Percentiles rank a stretch among this genome's conserved stretches.
phyloP scores from a whole-genome alignment of 2,888 invertebrate species.

The Leucania comma region DNA sequence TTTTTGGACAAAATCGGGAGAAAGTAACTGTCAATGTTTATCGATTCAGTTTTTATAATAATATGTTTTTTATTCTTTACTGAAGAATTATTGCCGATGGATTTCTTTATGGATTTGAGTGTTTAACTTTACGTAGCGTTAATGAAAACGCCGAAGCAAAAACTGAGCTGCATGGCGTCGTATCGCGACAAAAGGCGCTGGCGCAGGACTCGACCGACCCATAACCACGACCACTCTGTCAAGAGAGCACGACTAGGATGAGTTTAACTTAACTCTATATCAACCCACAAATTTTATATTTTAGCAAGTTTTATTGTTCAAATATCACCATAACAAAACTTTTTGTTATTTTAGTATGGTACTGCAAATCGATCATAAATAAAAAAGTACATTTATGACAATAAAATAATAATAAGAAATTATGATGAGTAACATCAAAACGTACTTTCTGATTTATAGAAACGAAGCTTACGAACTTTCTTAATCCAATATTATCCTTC shows the following conservation, averaged over 20 bases:
- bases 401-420: too few relatives aligned
- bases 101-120: conserved; percentile 3
- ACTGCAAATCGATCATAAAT: background rate
- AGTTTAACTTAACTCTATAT: conserved; percentile 19
- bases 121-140: conserved; percentile 1
- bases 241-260: too few relatives aligned
- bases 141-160: too few relatives aligned
- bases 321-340: background rate
- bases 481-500: too few relatives aligned
- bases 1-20: conserved; percentile 26
- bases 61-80: conserved; percentile 27
- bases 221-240: too few relatives aligned
- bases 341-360: background rate
- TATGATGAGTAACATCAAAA: too few relatives aligned
- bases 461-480: too few relatives aligned
- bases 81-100: conserved; percentile 23
- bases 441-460: too few relatives aligned
- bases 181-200: too few relatives aligned
- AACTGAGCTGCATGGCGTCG: too few relatives aligned
- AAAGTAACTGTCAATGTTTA: conserved; percentile 32
- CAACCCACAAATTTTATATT: background rate
- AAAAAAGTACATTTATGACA: too few relatives aligned
- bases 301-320: background rate
- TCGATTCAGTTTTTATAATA: conserved; percentile 1
- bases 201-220: too few relatives aligned